Conservation (phyloP, 53 echinoderm and acorn worm species). For the Hippasteria phrygiana region DNA sequence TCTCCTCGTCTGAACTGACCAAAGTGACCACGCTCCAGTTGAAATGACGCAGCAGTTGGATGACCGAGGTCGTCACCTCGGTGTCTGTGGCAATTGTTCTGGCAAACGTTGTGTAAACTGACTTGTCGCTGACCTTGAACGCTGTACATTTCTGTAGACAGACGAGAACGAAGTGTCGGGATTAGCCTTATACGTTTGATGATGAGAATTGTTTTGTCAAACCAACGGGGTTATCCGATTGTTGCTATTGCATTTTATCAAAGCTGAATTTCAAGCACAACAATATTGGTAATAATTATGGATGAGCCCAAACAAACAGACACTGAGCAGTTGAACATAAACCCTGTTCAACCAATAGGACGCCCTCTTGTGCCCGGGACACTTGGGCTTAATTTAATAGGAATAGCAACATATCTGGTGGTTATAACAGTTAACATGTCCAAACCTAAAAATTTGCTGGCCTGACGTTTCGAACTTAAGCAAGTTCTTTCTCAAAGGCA, state of each 20-base stretch:
- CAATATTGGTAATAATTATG: no score
- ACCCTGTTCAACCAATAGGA: neutral
- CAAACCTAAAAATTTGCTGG: no score
- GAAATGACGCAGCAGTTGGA: slow-evolving; percentile 80
- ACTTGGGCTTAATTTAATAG: no score
- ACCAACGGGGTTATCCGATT: no score
- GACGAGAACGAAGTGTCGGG: neutral
- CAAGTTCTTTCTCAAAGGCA: no score
- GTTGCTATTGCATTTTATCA: no score
- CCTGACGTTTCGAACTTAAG: no score
- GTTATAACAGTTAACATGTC: no score
- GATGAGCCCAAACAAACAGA: neutral
- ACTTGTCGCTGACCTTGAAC: slow-evolving; percentile 81
- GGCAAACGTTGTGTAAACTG: slow-evolving; percentile 81
- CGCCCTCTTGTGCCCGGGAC: slow-evolving; percentile 10
- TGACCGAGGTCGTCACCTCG: slow-evolving; percentile 74
- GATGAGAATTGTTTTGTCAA: neutral
- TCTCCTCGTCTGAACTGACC: slow-evolving; percentile 54
- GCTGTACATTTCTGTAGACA: slow-evolving; percentile 84
- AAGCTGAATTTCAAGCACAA: no score
- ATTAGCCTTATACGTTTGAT: neutral
- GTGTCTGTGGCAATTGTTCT: slow-evolving; percentile 85
- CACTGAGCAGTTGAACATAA: neutral
- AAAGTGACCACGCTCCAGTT: slow-evolving; percentile 83
- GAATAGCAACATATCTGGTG: no score